phyloP scores from a whole-genome alignment of 2,797 vertebrate species.

The Girardinus metallicus region DNA sequence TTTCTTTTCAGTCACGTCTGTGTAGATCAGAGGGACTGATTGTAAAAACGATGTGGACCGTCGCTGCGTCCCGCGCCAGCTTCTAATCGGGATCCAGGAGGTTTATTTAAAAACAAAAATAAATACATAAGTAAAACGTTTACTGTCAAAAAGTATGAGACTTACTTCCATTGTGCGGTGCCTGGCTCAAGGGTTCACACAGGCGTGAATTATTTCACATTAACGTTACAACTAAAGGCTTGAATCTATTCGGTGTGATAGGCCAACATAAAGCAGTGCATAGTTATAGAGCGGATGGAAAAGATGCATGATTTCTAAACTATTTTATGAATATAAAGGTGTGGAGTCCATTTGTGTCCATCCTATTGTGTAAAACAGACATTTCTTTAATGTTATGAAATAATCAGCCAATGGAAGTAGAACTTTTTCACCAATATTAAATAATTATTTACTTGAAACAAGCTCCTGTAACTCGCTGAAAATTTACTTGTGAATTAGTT shows the following conservation, averaged over 20 bases:
- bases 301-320: not conserved
- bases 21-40: slow-evolving; percentile 26
- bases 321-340: not conserved
- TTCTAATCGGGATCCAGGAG: slow-evolving; percentile 1
- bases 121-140: not conserved
- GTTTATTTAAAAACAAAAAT: not conserved
- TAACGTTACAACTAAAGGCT: not conserved
- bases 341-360: not conserved
- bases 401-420: too few relatives aligned
- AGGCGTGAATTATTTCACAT: not conserved
- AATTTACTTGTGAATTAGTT: too few relatives aligned
- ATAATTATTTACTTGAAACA: too few relatives aligned
- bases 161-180: not conserved
- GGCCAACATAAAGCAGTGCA: not conserved
- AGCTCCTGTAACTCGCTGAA: too few relatives aligned
- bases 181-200: not conserved
- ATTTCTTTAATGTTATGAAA: too few relatives aligned
- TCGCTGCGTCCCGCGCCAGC: slow-evolving; percentile 20
- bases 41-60: slow-evolving; percentile 30
- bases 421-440: too few relatives aligned
- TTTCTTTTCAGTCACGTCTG: slow-evolving; percentile 10
- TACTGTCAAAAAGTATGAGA: not conserved
- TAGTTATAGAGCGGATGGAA: not conserved
- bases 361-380: not conserved
- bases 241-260: not conserved